Evolutionary conservation across 1,140 invertebrate genomes (phyloP), one percentile per base, ranked within the genome.

Genomic region (Drosophila obscura): DNA sequence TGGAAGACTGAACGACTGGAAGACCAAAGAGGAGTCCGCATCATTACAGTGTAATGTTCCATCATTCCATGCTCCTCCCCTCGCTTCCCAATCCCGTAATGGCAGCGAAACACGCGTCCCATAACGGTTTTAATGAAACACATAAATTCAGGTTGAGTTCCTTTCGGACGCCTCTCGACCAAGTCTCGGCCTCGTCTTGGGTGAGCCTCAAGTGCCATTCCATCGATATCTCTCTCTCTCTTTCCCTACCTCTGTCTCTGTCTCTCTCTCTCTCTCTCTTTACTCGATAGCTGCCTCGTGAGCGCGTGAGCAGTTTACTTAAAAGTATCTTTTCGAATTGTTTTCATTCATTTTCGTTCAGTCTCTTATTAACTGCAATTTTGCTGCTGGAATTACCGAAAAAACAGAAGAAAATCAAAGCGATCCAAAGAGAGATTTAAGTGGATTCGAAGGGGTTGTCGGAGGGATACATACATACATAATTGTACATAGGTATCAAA

Each of bases 91-190:
- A 80, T 71, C 46, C 53, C 35, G 74, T 85, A 87, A 87, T 87
- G 78, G 78, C 78, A 60, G 49, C 41, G 49, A 76, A 81, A 85
- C 82, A 85, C 82, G 82, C 82, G 78, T 65, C 78, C 78, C 58
- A 74, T 85, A 85, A 87, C 82, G 82, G 82, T 75, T 87, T 77
- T 85, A 85, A 82, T 85, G 82, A 87, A 85, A 85, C 78, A 87
- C 74, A 85, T 87, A 81, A 85, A 85, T 87, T 85, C 77, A 67
- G 59, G 66, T 77, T 69, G 63, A 64, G 65, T 77, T 76, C 73
- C 52, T 72, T 58, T 51, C 61, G 60, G 57, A 67, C 72, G 76
- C 62, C 72, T 62, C 69, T 28, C 31, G 57, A 43, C 39, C 43
- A 41, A 80, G 55, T 59, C 5, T 7, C 6, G 31, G 11, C 11